These are phyloP conservation scores for Drosophila melanica DNA, from an alignment of 1,140 invertebrate species.

Conservation along the genomic window DNA sequence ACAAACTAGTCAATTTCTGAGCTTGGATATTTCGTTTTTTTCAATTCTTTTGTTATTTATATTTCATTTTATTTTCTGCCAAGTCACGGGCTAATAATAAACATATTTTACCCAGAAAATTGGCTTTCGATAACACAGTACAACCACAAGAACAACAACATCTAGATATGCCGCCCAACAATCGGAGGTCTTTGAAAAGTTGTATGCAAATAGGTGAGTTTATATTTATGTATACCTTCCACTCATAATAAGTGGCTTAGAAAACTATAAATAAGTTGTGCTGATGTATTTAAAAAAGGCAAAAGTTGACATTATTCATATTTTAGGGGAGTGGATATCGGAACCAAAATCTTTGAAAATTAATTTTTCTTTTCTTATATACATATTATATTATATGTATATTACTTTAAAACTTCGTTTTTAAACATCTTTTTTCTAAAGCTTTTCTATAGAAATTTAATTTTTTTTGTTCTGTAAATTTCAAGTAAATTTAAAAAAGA, in stretches of 20 bases:
- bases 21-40: constrained; percentile 16
- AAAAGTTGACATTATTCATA: background rate
- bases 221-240: constrained; percentile 1
- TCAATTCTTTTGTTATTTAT: constrained; percentile 2
- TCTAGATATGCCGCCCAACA: constrained; percentile 34
- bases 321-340: too few species aligned
- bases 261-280: background rate
- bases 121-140: constrained; percentile 59
- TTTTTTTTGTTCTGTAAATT: too few species aligned
- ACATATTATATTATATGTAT: too few species aligned
- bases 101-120: constrained; percentile 57
- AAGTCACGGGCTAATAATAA: constrained; percentile 72
- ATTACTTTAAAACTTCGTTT: too few species aligned
- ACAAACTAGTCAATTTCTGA: constrained; percentile 11
- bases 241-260: background rate
- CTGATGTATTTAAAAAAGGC: background rate
- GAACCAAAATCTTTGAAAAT: too few species aligned
- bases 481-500: too few species aligned
- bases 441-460: too few species aligned
- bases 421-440: too few species aligned
- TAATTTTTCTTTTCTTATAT: too few species aligned
- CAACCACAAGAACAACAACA: constrained; percentile 2
- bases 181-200: constrained; percentile 39
- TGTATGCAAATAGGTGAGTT: constrained; percentile 44
- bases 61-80: constrained; percentile 15